Evolutionary conservation across 1,140 invertebrate species (phyloP).

Genomic region (Patella vulgata): DNA sequence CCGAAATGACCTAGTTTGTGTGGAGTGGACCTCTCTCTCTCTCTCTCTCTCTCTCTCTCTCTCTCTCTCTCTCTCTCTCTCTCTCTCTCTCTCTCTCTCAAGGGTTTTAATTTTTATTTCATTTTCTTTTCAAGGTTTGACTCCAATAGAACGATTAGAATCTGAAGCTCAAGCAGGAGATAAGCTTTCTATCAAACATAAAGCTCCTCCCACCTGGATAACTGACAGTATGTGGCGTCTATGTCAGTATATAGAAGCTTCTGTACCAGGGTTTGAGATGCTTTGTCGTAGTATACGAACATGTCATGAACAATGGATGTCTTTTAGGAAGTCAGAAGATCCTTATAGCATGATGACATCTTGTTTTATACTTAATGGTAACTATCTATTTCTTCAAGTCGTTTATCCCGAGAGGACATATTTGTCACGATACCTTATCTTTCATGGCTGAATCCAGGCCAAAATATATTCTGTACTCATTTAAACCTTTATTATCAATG

Average conservation of each 20-base stretch:
- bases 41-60: no score
- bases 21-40: no score
- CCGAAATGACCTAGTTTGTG: no score
- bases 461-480: no score
- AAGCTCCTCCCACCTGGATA: slow-evolving; percentile 50
- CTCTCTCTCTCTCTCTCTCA: no score
- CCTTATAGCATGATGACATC: slow-evolving; percentile 48
- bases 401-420: no score
- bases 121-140: slow-evolving; percentile 40
- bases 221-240: slow-evolving; percentile 55
- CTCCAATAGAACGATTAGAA: slow-evolving; percentile 56
- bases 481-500: no score
- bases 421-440: no score
- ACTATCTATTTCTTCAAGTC: no score
- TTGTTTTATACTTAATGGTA: slow-evolving; percentile 17
- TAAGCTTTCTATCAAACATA: slow-evolving; percentile 32
- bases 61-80: no score
- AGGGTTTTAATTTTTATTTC: neutral
- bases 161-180: slow-evolving; percentile 37
- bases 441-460: no score
- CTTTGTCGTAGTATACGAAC: slow-evolving; percentile 56
- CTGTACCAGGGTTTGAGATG: slow-evolving; percentile 40
- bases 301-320: slow-evolving; percentile 53
- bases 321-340: slow-evolving; percentile 43
- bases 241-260: slow-evolving; percentile 59